Base-by-base conservation (phyloP, 1,140 invertebrate genomes). In the Prorops nasuta region DNA sequence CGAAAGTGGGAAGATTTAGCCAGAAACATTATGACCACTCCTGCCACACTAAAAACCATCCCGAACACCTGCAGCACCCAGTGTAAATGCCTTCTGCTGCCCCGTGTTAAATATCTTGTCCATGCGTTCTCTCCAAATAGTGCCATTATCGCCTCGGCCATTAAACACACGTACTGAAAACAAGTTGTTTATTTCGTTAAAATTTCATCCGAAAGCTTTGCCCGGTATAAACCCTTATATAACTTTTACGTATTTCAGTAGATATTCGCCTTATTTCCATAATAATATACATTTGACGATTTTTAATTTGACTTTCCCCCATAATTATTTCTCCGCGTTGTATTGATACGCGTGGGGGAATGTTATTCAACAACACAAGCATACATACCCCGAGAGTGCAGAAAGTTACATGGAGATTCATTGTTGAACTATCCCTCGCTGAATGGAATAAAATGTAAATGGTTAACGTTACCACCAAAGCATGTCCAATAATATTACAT, bases 131-230 rank as follows among this genome's bases (percentile, higher is more conserved):
- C 64, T 4, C 55, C 59, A 1, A 63, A 32, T 0, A 74, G 17
- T 10, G 51, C 38, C 6, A 66, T 22, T 15, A 71, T 64, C 9
- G 67, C 69, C 39, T 75, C 66, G 18, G 67, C 66, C 71, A 75
- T 72, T 28, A 74, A 49, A 3, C 72, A 43, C 10, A 72, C 55
- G 51, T 72, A 75, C 72, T 75, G 63, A 42, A 63, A 65, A 56
- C 10, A 4, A 10, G 24, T 4, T 6, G 10, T 6, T 4, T 6
- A 10, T 28, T 28, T 4, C 4, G 10, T 6, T 28, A 6, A 28
- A 28, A 6, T 28, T 28, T 28, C 24, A 4, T 6, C 10, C 24
- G 24, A n/a, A n/a, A 4, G 24, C 10, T 28, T 28, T 28, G 10
- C 24, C 4, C 24, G 4, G 24, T 28, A 10, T 28, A 10, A 4